Conservation (phyloP, 2,797 vertebrate species). For the Periophthalmus magnuspinnatus region DNA sequence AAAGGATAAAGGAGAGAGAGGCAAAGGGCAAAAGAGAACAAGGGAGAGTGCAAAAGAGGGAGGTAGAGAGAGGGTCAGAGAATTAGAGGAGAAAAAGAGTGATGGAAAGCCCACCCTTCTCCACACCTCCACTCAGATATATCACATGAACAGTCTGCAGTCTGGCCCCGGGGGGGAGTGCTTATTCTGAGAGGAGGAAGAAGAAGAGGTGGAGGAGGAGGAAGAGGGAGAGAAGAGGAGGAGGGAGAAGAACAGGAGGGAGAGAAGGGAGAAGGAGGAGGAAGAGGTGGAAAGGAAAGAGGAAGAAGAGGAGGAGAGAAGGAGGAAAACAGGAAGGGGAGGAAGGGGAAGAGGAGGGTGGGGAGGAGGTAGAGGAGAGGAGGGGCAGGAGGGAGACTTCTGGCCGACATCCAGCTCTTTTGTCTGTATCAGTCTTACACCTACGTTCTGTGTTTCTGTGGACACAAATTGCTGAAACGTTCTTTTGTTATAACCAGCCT, state of each 20-base stretch:
- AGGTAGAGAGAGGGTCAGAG: background rate
- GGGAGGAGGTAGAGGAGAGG: slow-evolving; percentile 39
- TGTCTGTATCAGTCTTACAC: slow-evolving; percentile 34
- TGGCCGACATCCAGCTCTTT: slow-evolving; percentile 32
- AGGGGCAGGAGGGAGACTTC: slow-evolving; percentile 45
- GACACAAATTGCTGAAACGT: background rate
- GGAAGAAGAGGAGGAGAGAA: too few species aligned
- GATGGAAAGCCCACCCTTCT: slow-evolving; percentile 50
- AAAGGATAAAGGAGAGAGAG: too few species aligned
- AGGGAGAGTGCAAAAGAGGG: too few species aligned
- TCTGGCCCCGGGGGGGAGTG: slow-evolving; percentile 46
- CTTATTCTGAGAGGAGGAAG: slow-evolving; percentile 18
- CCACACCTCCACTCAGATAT: slow-evolving; percentile 13
- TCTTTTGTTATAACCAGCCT: slow-evolving; percentile 25
- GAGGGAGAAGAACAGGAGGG: too few species aligned
- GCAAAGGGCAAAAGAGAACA: too few species aligned
- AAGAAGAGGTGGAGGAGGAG: slow-evolving; percentile 34
- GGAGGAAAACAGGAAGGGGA: too few species aligned
- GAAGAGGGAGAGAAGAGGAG: slow-evolving; percentile 35
- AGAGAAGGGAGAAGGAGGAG: too few species aligned
- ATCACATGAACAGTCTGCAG: slow-evolving; percentile 40
- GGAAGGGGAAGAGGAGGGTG: too few species aligned
- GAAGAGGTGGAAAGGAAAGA: too few species aligned
- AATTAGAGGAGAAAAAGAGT: slow-evolving; percentile 22
- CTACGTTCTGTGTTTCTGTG: slow-evolving; percentile 21